Percentiles rank a stretch among this genome's conserved stretches.
phyloP scores from a whole-genome alignment of 2,797 vertebrate species.

The Neostethus bicornis region DNA sequence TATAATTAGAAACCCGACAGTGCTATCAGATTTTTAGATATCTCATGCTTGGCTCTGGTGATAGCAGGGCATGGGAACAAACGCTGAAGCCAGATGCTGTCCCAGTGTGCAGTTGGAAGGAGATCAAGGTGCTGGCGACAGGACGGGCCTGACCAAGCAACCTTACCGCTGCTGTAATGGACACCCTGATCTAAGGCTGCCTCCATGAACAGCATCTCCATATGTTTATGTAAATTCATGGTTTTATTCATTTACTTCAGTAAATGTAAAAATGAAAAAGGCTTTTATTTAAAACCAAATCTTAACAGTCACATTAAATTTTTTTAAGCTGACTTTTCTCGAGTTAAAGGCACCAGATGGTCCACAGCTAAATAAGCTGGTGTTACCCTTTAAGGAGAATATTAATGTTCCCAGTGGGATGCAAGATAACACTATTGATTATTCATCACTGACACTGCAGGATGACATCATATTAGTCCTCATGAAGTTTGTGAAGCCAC shows the following conservation, averaged over 20 bases:
- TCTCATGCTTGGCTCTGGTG: constrained; percentile 36
- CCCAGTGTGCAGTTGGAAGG: constrained; percentile 71
- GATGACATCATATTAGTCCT: neutral
- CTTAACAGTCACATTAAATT: too few species aligned
- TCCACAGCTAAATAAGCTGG: constrained; percentile 4
- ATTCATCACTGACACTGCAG: neutral
- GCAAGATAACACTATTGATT: neutral
- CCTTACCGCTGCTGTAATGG: constrained; percentile 58
- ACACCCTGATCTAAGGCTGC: constrained; percentile 41
- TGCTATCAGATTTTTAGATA: constrained; percentile 35
- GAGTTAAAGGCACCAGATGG: neutral
- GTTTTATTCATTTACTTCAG: neutral
- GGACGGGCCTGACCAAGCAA: constrained; percentile 48
- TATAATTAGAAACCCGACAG: constrained; percentile 14
- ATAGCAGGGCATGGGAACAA: constrained; percentile 53
- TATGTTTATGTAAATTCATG: neutral
- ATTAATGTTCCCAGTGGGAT: neutral
- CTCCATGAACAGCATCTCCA: constrained; percentile 8
- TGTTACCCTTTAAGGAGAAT: constrained; percentile 2
- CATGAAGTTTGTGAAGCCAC: neutral
- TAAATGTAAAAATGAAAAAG: neutral
- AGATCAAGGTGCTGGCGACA: constrained; percentile 63
- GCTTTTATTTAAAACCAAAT: neutral
- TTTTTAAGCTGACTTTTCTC: too few species aligned
- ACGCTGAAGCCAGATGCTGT: constrained; percentile 66